These are phyloP conservation scores for Ctenicera cuprea DNA, from an alignment of 2,888 invertebrate species.

Conservation along the genomic window DNA sequence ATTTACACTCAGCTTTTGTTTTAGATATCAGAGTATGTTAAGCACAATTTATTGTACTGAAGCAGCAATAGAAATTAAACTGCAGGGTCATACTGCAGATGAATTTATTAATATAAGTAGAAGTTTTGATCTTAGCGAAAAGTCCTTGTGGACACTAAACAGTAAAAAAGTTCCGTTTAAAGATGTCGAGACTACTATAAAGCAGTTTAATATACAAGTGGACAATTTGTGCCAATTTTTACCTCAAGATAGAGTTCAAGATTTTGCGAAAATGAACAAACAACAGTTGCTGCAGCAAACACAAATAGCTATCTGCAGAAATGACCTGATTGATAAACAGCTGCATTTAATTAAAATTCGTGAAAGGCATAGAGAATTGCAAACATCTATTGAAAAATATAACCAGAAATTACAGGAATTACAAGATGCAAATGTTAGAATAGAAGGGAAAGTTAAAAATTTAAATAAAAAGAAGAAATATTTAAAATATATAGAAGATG, in stretches of 20 bases:
- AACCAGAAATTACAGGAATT: conserved; percentile 68
- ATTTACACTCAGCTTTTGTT: no score
- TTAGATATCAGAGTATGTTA: conserved; percentile 84
- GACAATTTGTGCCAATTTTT: conserved; percentile 95
- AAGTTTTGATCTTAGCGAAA: conserved; percentile 74
- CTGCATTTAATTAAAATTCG: conserved; percentile 77
- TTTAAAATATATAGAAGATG: conserved; percentile 77
- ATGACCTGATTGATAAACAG: conserved; percentile 76
- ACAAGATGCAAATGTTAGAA: conserved; percentile 67
- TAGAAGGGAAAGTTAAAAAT: conserved; percentile 78
- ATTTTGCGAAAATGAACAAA: conserved; percentile 94
- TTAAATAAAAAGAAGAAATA: conserved; percentile 82
- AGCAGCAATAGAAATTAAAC: conserved; percentile 84
- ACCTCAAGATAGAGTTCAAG: conserved; percentile 96
- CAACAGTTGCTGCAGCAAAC: conserved; percentile 90
- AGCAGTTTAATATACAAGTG: conserved; percentile 78
- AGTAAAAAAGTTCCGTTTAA: conserved; percentile 73
- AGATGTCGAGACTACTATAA: conserved; percentile 75
- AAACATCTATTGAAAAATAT: conserved; percentile 56
- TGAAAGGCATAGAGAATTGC: conserved; percentile 70
- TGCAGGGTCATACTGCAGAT: conserved; percentile 76
- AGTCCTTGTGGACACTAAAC: conserved; percentile 79
- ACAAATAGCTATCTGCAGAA: conserved; percentile 86
- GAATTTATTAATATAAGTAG: conserved; percentile 77
- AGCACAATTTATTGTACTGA: conserved; percentile 80